Evolutionary conservation across 1,140 invertebrate genomes (phyloP).

Genomic region (Marisa cornuarietis): DNA sequence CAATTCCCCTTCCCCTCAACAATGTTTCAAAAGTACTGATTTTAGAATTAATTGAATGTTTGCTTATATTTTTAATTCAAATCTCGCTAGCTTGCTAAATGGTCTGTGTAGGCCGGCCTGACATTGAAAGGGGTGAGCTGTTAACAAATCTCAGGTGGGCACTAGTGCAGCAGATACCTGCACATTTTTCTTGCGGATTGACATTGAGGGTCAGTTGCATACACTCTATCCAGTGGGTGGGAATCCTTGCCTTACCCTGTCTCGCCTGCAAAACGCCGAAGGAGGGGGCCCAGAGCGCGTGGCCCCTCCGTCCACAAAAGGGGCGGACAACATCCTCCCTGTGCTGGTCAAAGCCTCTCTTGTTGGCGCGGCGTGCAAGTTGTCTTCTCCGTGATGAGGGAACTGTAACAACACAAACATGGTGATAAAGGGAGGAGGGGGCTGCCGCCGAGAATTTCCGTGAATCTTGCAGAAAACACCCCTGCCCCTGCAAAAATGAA

Average conservation of each 20-base stretch:
- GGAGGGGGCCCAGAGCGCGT: conserved; percentile 30
- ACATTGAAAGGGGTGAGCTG: background rate
- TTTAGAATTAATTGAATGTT: no score
- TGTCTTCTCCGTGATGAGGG: conserved; percentile 28
- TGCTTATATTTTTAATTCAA: no score
- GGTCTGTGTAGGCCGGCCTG: background rate
- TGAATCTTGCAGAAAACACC: no score
- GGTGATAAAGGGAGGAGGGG: background rate
- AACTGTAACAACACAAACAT: conserved; percentile 28
- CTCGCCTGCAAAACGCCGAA: conserved; percentile 28
- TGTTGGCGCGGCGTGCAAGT: background rate
- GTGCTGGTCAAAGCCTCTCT: conserved; percentile 32
- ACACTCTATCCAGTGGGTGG: background rate
- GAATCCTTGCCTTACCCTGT: conserved; percentile 20
- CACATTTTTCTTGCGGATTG: background rate
- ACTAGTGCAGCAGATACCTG: background rate
- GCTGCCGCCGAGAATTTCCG: no score
- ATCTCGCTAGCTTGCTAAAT: background rate
- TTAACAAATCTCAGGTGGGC: no score
- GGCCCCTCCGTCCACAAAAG: conserved; percentile 19
- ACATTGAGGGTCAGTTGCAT: no score
- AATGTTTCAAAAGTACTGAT: background rate
- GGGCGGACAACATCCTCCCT: conserved; percentile 33
- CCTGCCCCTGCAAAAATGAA: background rate
- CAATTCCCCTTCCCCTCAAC: no score